Percentiles rank a stretch among this genome's conserved stretches.
Conservation (phyloP, 2,888 invertebrate species). For the Eudasyphora cyanicolor region DNA sequence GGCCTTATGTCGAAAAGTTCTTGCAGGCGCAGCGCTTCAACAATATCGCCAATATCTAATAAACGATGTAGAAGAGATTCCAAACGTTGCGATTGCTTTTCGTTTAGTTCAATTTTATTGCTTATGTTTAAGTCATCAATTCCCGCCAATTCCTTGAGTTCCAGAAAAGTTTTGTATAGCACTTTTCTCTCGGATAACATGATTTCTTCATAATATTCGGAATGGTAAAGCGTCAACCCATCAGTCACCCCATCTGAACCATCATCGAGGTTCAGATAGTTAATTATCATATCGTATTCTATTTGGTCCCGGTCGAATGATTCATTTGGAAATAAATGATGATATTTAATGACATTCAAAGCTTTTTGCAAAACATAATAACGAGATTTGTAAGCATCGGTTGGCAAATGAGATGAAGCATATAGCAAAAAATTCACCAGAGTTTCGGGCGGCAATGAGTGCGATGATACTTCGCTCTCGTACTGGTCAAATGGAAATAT, state of each 20-base stretch:
- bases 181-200: conserved; percentile 78
- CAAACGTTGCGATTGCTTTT: conserved; percentile 75
- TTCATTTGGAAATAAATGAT: conserved; percentile 79
- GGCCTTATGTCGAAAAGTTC: conserved; percentile 79
- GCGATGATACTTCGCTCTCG: conserved; percentile 83
- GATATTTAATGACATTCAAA: conserved; percentile 77
- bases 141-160: conserved; percentile 78
- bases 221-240: conserved; percentile 74
- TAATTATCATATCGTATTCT: conserved; percentile 79
- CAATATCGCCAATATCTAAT: conserved; percentile 82
- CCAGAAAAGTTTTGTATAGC: conserved; percentile 78
- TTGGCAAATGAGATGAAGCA: conserved; percentile 80
- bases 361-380: conserved; percentile 81
- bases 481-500: conserved; percentile 81
- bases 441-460: conserved; percentile 83
- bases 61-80: conserved; percentile 80
- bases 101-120: conserved; percentile 71
- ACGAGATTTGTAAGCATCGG: conserved; percentile 69
- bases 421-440: conserved; percentile 84
- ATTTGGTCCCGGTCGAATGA: conserved; percentile 79
- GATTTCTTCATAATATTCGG: conserved; percentile 79
- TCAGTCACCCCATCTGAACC: conserved; percentile 65
- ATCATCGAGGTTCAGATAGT: conserved; percentile 72
- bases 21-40: conserved; percentile 82
- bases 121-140: conserved; percentile 77